These are phyloP conservation scores for human DNA, from an alignment of 2,113 vertebrate genomes.

Conservation along the genomic window GRCh38 chr19:12142001-12142500, in stretches of 20 bases:
- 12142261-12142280: slow-evolving; percentile 15
- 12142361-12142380: not conserved
- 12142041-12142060: too few species aligned
- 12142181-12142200: slow-evolving; percentile 46
- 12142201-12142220: slow-evolving; percentile 49
- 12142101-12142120: too few species aligned
- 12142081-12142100: too few species aligned
- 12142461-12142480: not conserved
- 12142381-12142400: not conserved
- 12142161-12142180: slow-evolving; percentile 64
- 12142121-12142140: too few species aligned
- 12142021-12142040: too few species aligned
- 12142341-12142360: not conserved
- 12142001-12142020: too few species aligned
- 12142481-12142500: not conserved
- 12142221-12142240: slow-evolving; percentile 58
- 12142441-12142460: not conserved
- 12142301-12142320: not conserved
- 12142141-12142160: not conserved
- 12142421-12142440: not conserved
- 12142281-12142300: slow-evolving; percentile 23
- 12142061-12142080: too few species aligned
- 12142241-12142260: slow-evolving; percentile 30
- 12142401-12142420: not conserved
- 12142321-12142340: too few species aligned